These are phyloP conservation scores for Cercopithecus mona DNA, from an alignment of 2,113 vertebrate genomes.

Conservation along the genomic window DNA sequence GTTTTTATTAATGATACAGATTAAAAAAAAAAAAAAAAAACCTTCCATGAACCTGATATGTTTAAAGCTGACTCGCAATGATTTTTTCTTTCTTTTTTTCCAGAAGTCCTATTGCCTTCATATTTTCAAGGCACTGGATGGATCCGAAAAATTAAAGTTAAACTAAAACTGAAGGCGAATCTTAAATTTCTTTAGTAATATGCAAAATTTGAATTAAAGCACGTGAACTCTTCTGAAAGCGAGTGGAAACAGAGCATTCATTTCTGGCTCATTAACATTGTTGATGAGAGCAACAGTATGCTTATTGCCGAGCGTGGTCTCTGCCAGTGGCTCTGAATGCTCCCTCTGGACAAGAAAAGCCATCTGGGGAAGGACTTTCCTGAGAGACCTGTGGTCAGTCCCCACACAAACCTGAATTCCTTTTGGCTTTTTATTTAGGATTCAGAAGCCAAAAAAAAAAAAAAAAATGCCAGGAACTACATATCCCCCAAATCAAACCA, in stretches of 20 bases:
- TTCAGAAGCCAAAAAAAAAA: neutral
- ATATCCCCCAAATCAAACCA: neutral
- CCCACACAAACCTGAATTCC: neutral
- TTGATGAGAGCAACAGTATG: neutral
- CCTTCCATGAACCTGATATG: neutral
- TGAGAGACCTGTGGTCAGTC: neutral
- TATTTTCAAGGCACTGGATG: neutral
- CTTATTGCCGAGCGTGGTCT: rapidly evolving
- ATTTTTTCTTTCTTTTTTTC: neutral
- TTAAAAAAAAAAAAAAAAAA: neutral
- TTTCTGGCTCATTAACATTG: neutral
- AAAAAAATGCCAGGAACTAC: neutral
- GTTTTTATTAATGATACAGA: neutral
- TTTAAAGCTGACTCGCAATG: neutral
- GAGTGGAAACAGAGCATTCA: neutral
- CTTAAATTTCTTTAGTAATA: constrained; percentile 1
- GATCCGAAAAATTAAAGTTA: neutral
- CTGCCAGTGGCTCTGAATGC: neutral
- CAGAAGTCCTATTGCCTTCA: neutral
- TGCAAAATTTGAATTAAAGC: neutral
- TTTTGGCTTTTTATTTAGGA: neutral
- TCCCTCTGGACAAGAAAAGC: neutral
- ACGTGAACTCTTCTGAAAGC: neutral
- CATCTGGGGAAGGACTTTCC: no score
- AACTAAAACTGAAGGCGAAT: constrained; percentile 24